Conservation (phyloP, 2,113 vertebrate genomes). For the Apodemus speciosus region DNA sequence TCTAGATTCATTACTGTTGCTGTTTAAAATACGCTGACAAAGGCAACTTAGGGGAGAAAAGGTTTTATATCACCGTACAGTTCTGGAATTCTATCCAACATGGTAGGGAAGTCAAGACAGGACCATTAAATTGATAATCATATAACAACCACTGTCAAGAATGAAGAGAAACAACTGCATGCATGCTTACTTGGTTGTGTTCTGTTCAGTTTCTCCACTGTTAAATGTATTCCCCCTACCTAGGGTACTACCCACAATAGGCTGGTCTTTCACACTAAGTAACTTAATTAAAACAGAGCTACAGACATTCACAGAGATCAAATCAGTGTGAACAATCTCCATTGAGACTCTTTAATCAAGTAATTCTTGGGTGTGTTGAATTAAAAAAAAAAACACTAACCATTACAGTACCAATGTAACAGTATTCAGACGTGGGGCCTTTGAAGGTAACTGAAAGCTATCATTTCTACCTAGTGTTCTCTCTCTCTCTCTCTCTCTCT, state of each 20-base stretch:
- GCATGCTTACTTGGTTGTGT: background rate
- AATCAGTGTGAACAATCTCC: background rate
- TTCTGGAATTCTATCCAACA: background rate
- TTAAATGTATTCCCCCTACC: background rate
- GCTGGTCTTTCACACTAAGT: background rate
- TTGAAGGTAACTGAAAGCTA: background rate
- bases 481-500: background rate
- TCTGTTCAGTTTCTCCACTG: background rate
- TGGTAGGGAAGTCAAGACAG: background rate
- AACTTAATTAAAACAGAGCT: background rate
- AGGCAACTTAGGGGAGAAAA: background rate
- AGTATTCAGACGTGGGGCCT: background rate
- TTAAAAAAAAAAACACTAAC: background rate
- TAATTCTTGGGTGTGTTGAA: background rate
- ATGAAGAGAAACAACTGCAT: background rate
- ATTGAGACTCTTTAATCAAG: background rate
- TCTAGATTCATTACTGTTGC: background rate
- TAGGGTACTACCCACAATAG: background rate
- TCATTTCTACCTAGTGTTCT: background rate
- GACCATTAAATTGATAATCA: background rate
- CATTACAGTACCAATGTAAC: background rate
- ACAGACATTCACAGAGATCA: background rate
- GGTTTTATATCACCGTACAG: background rate
- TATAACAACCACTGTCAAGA: background rate
- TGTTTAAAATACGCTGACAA: background rate